These are phyloP conservation scores for Oryctolagus cuniculus DNA, from an alignment of 2,113 vertebrate genomes.

Conservation along the genomic window DNA sequence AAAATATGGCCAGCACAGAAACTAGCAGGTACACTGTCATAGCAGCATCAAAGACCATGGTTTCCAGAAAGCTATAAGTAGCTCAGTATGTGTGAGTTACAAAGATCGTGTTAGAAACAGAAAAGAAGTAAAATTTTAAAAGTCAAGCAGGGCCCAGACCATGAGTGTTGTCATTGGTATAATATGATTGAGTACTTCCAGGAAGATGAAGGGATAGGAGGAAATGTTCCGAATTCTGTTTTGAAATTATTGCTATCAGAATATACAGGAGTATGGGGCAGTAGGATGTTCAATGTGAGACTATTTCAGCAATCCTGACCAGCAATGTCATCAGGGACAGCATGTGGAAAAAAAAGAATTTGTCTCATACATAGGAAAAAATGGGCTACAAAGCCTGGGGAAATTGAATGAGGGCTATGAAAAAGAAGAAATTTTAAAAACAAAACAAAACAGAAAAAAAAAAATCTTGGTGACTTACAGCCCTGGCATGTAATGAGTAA, in stretches of 20 bases:
- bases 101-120: neutral
- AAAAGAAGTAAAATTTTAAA: slow-evolving; percentile 16
- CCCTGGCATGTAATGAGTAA: neutral
- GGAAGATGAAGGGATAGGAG: neutral
- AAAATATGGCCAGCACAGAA: neutral
- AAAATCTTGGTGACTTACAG: neutral
- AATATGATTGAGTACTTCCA: neutral
- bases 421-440: neutral
- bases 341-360: neutral
- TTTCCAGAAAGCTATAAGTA: neutral
- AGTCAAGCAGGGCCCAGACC: neutral
- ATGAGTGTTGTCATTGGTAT: neutral
- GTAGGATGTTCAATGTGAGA: neutral
- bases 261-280: neutral
- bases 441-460: neutral
- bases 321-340: neutral
- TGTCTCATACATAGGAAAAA: neutral
- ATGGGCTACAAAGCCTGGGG: neutral
- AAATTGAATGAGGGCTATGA: neutral
- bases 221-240: neutral
- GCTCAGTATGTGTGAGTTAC: neutral
- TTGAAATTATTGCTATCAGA: neutral
- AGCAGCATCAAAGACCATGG: neutral
- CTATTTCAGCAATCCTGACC: neutral
- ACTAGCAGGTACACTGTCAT: neutral